A percentile compares a stretch with the other conserved stretches of the same genome.
Conservation (phyloP, 64 coral and sea anemone genomes). For the Montipora sp. region DNA sequence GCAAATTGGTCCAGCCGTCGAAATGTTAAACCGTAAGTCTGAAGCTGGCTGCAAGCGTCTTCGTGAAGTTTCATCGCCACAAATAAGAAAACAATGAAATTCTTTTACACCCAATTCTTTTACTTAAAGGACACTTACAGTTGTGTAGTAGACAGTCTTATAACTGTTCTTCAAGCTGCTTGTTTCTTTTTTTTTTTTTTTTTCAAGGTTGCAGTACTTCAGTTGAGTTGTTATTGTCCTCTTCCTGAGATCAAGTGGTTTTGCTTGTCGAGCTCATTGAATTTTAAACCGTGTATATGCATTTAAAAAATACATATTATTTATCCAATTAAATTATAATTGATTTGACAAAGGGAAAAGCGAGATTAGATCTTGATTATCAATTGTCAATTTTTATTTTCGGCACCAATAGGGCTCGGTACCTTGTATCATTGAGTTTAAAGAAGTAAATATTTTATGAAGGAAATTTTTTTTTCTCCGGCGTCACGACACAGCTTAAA, state of each 20-base stretch:
- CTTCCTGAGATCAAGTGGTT: not conserved
- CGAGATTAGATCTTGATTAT: not conserved
- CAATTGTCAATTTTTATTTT: not conserved
- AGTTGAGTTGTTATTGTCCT: not conserved
- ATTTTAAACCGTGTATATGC: not conserved
- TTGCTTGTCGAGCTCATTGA: not conserved
- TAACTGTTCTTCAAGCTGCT: not conserved
- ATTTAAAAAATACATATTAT: not conserved
- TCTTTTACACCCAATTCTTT: no score
- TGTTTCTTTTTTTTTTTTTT: not conserved
- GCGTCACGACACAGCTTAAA: not conserved
- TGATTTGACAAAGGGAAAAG: not conserved
- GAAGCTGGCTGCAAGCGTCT: no score
- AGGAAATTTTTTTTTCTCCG: not conserved
- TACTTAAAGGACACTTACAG: no score
- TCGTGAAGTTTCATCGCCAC: no score
- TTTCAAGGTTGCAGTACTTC: not conserved
- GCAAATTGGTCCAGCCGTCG: no score
- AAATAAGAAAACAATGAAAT: no score
- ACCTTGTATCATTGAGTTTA: not conserved
- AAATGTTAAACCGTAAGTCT: no score
- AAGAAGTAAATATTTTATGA: not conserved
- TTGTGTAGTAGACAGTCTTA: no score
- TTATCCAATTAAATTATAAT: slow-evolving; percentile 9
- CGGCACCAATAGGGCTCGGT: not conserved